Evolutionary conservation across 1,140 invertebrate species (phyloP), one percentile per base, ranked within the genome.

Genomic region (Drosophila simulans): DNA sequence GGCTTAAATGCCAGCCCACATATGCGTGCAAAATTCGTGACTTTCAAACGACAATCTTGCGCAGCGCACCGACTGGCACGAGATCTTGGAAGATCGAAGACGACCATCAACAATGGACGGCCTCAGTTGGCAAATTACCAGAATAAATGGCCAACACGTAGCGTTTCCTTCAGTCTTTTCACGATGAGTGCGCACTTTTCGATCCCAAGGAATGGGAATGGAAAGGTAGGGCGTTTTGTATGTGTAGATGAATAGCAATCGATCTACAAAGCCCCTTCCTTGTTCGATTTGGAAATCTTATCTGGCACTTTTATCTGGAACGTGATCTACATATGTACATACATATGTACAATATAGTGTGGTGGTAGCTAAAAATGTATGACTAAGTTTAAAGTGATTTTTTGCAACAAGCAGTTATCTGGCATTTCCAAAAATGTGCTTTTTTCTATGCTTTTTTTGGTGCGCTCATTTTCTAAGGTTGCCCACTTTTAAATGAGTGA

Each of bases 51-150:
- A 40, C 60, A 62, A 72, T 73, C 65, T 78, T 76, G 84, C 76
- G 70, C 60, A 51, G 46, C 49, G 60, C 79, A 43, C 79, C 43
- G 71, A 65, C 75, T 77, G 83, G 70, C 83, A 88, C 83, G 83
- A 88, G 83, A 88, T 88, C 54, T 63, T 25, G 51, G 43, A 0
- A 27, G 55, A 75, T 43, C 43, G 45, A 48, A 58, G 55, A 58
- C 53, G 58, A 27, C 15, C 48, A 40, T 55, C 42, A 40, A 45
- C 54, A 43, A 52, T 56, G n/a, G 45, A 0, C 53, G 25, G 3
- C 12, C 42, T 46, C 20, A 40, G 34, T 34, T 69, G 55, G 59
- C 79, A 40, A 57, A 48, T 51, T 49, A 49, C 48, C 53, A 53
- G 3, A 45, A 48, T 52, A 53, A 57, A 68, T 54, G 22, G 42